A percentile compares a stretch with the other conserved stretches of the same genome.
These are phyloP conservation scores for Metellina segmentata DNA, from an alignment of 2,888 invertebrate genomes.

Conservation along the genomic window DNA sequence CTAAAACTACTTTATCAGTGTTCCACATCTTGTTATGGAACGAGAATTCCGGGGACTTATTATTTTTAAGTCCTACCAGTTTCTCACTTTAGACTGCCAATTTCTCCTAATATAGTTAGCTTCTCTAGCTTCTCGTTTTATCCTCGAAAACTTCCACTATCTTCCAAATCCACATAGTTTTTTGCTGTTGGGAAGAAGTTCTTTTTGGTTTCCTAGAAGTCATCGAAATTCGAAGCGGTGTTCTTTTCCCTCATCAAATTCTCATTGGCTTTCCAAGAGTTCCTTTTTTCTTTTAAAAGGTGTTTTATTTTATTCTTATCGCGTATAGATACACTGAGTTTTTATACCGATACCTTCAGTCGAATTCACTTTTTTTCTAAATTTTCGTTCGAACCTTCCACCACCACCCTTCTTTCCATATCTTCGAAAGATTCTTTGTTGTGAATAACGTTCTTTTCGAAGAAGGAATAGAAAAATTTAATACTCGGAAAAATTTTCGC, in stretches of 20 bases:
- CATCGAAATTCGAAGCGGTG: conserved; percentile 45
- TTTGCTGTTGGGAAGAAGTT: not conserved
- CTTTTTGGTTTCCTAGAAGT: not conserved
- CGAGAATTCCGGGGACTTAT: too few relatives aligned
- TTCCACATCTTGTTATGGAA: too few relatives aligned
- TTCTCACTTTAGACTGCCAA: not conserved
- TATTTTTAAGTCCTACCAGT: not conserved
- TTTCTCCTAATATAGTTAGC: not conserved
- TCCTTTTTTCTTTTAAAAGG: not conserved
- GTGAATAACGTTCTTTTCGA: conserved; percentile 1
- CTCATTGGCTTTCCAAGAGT: conserved; percentile 39
- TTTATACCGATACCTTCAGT: conserved; percentile 26
- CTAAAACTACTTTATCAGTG: too few relatives aligned
- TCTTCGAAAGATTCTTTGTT: not conserved
- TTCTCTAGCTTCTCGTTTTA: not conserved
- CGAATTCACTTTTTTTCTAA: conserved; percentile 31
- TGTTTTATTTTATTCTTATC: conserved; percentile 22
- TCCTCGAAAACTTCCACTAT: not conserved
- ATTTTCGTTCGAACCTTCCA: not conserved
- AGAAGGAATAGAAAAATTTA: not conserved
- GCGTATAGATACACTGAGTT: conserved; percentile 19
- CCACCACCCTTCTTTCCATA: not conserved
- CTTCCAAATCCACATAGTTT: too few relatives aligned
- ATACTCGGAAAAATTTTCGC: conserved; percentile 21
- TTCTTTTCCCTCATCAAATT: conserved; percentile 54